Percentiles rank a stretch among this genome's conserved stretches.
Conservation (phyloP, 2,113 vertebrate genomes). For the Atherinomorus stipes region DNA sequence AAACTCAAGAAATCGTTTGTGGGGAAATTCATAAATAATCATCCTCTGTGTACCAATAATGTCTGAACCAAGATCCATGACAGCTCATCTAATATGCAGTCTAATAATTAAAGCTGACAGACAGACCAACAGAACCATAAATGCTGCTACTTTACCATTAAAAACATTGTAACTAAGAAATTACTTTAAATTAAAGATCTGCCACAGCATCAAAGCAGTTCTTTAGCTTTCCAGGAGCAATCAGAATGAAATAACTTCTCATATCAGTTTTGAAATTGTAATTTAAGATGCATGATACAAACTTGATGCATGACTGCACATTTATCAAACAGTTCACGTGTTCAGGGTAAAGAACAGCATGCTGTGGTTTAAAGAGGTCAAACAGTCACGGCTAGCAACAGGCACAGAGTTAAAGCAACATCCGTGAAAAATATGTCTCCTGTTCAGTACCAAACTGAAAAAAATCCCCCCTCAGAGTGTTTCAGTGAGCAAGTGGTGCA, state of each 20-base stretch:
- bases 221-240: slow-evolving; percentile 1
- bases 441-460: slow-evolving; percentile 26
- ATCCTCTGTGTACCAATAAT: background rate
- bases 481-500: slow-evolving; percentile 36
- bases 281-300: slow-evolving; percentile 24
- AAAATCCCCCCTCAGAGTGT: slow-evolving; percentile 18
- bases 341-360: slow-evolving; percentile 18
- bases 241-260: background rate
- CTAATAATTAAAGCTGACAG: no score
- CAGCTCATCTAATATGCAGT: background rate
- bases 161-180: slow-evolving; percentile 6
- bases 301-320: slow-evolving; percentile 41
- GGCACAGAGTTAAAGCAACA: slow-evolving; percentile 48
- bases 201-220: background rate
- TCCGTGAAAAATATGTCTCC: slow-evolving; percentile 61
- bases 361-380: slow-evolving; percentile 41
- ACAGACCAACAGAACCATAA: background rate
- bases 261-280: slow-evolving; percentile 43
- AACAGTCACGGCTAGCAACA: slow-evolving; percentile 39
- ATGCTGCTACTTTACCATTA: background rate
- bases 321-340: slow-evolving; percentile 49
- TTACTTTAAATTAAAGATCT: background rate
- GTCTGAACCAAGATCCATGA: background rate
- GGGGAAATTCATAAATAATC: background rate
- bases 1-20: background rate